These are phyloP conservation scores for Eucriotettix oculatus DNA, from an alignment of 2,888 invertebrate genomes.

Conservation along the genomic window DNA sequence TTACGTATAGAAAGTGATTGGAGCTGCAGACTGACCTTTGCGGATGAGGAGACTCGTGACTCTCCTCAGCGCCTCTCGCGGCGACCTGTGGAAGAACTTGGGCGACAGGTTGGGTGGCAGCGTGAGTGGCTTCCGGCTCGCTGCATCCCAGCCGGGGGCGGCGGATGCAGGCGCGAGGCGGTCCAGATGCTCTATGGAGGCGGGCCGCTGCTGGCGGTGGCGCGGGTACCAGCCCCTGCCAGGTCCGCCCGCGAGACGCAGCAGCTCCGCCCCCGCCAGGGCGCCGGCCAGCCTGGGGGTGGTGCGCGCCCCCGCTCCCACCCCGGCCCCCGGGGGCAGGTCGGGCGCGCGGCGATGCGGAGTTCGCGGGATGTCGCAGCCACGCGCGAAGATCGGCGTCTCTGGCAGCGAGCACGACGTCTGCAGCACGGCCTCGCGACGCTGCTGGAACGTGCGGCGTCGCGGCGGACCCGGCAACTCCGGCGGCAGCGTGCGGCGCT, in stretches of 20 bases:
- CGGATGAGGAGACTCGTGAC: slow-evolving; percentile 78
- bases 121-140: slow-evolving; percentile 63
- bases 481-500: slow-evolving; percentile 55
- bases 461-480: slow-evolving; percentile 41
- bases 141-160: slow-evolving; percentile 20
- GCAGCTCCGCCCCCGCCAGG: slow-evolving; percentile 60
- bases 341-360: slow-evolving; percentile 40
- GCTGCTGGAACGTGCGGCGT: slow-evolving; percentile 33
- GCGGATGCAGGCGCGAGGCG: slow-evolving; percentile 39
- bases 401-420: slow-evolving; percentile 79
- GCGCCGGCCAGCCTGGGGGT: slow-evolving; percentile 23
- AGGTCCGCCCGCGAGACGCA: slow-evolving; percentile 63
- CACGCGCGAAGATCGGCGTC: slow-evolving; percentile 68
- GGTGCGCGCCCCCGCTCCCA: slow-evolving; percentile 20
- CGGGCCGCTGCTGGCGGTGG: slow-evolving; percentile 40
- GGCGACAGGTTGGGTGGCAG: slow-evolving; percentile 76
- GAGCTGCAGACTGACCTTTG: slow-evolving; percentile 43
- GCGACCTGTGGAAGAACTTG: slow-evolving; percentile 78
- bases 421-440: slow-evolving; percentile 40
- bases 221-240: slow-evolving; percentile 54
- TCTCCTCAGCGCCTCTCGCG: slow-evolving; percentile 68
- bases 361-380: slow-evolving; percentile 65
- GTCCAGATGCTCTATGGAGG: slow-evolving; percentile 72
- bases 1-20: too few species aligned
- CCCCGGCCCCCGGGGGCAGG: slow-evolving; percentile 15